Conservation (phyloP, 2,113 vertebrate genomes). For the Rhineura floridana region DNA sequence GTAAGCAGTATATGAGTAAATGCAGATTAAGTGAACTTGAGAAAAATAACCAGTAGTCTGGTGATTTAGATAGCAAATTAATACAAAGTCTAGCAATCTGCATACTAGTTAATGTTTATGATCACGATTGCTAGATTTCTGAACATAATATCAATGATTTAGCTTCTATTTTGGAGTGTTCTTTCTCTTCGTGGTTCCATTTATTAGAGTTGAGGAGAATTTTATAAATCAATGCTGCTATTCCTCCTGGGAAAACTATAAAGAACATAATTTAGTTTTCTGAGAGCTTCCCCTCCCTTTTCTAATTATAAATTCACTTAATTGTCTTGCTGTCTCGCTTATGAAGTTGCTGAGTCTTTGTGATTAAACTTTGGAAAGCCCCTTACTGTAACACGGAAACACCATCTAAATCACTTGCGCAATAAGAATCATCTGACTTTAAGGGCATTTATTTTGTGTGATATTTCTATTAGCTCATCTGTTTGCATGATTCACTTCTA, state of each 20-base stretch:
- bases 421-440: conserved; percentile 45
- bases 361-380: conserved; percentile 27
- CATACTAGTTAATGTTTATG: background rate
- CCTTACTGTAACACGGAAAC: conserved; percentile 10
- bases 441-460: conserved; percentile 25
- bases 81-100: background rate
- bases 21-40: background rate
- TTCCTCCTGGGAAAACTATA: background rate
- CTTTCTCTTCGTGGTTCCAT: background rate
- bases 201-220: background rate
- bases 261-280: conserved; percentile 9
- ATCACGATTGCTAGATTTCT: background rate
- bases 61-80: background rate
- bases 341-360: conserved; percentile 25
- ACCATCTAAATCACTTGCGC: conserved; percentile 47
- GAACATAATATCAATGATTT: background rate
- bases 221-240: background rate
- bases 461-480: conserved; percentile 30
- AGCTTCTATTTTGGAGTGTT: conserved; percentile 3
- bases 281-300: background rate
- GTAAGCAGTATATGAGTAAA: background rate
- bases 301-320: background rate
- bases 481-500: conserved; percentile 47
- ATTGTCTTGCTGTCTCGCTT: conserved; percentile 11
- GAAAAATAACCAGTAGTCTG: background rate